These are phyloP conservation scores for Oncorhynchus kisutch DNA, from an alignment of 2,113 vertebrate genomes.

Conservation along the genomic window DNA sequence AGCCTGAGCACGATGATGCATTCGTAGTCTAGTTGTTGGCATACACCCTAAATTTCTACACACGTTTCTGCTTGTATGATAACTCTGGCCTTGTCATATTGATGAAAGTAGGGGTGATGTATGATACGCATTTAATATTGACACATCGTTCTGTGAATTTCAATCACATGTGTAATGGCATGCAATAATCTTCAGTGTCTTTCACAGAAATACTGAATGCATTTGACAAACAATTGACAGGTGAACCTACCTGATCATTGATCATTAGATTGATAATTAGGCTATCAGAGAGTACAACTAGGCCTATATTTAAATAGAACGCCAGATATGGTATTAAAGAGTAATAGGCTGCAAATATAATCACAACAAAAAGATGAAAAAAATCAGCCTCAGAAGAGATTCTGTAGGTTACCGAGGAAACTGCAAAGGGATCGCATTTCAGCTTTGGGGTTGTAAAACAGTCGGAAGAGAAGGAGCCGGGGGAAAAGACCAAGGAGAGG, in stretches of 20 bases:
- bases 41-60: neutral
- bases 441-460: conserved; percentile 1
- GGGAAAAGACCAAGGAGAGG: conserved; percentile 1
- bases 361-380: conserved; percentile 1
- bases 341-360: neutral
- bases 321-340: neutral
- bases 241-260: too few relatives aligned
- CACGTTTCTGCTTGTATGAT: neutral
- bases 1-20: neutral
- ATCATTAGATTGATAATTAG: too few relatives aligned
- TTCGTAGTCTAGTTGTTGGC: neutral
- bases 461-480: conserved; percentile 1
- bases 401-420: conserved; percentile 13
- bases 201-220: conserved; percentile 5
- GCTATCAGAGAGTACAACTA: neutral
- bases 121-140: neutral
- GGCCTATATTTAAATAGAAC: neutral
- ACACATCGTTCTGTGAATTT: neutral
- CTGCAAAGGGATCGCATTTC: neutral
- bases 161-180: neutral
- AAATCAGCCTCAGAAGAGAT: neutral
- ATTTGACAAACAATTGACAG: neutral
- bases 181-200: neutral
- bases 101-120: neutral
- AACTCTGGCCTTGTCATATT: neutral